A percentile compares a stretch with the other conserved stretches of the same genome.
Conservation (phyloP, 2,888 invertebrate species). For the Lasioglossum calceatum region DNA sequence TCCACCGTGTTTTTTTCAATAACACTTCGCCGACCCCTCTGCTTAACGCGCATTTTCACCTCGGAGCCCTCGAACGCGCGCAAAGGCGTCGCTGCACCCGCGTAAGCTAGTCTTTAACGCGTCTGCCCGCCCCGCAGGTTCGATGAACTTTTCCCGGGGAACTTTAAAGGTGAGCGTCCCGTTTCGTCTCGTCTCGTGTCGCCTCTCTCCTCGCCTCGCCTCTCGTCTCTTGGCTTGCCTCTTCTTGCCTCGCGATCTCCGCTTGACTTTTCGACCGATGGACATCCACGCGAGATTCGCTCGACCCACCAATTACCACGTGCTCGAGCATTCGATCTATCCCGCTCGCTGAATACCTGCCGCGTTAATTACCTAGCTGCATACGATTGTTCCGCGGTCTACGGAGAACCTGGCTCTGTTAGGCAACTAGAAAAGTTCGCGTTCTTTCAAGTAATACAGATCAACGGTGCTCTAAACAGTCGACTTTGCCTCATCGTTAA, state of each 20-base stretch:
- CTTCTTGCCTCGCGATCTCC: background rate
- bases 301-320: slow-evolving; percentile 10
- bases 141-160: slow-evolving; percentile 66
- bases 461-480: background rate
- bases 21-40: slow-evolving; percentile 65
- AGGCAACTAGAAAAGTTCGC: background rate
- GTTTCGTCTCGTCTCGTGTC: slow-evolving; percentile 15
- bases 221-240: background rate
- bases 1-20: slow-evolving; percentile 60
- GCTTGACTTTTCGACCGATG: slow-evolving; percentile 15
- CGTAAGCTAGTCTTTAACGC: slow-evolving; percentile 71
- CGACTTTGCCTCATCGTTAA: background rate
- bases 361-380: background rate
- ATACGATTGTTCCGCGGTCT: background rate
- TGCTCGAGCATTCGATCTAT: slow-evolving; percentile 10
- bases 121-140: slow-evolving; percentile 62
- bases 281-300: slow-evolving; percentile 8
- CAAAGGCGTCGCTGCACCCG: slow-evolving; percentile 63
- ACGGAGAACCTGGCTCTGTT: background rate
- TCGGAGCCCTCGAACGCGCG: slow-evolving; percentile 64
- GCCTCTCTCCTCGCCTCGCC: background rate
- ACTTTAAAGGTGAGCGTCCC: slow-evolving; percentile 66
- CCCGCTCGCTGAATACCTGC: background rate
- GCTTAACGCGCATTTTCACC: slow-evolving; percentile 69
- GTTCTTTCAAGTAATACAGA: background rate